Evolutionary conservation across 1,140 invertebrate genomes (phyloP).

Genomic region (Danaus melanippus): DNA sequence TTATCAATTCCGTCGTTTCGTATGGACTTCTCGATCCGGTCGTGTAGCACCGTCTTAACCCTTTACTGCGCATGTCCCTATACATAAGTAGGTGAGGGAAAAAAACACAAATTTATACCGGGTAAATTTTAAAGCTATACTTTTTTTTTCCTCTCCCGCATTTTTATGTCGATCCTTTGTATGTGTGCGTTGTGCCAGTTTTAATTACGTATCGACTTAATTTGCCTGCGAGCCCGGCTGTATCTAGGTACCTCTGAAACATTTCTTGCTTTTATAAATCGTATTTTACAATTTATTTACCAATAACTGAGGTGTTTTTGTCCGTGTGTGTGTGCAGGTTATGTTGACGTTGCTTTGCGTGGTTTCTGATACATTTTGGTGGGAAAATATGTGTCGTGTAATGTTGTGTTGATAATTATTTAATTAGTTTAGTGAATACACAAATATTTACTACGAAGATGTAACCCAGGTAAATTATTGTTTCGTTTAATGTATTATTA

Average conservation of each 20-base stretch:
- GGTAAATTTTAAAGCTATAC: slow-evolving; percentile 72
- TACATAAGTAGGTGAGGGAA: slow-evolving; percentile 67
- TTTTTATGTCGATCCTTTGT: slow-evolving; percentile 68
- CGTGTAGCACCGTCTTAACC: slow-evolving; percentile 43
- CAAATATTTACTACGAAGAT: slow-evolving; percentile 27
- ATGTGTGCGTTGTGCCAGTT: slow-evolving; percentile 66
- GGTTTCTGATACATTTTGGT: slow-evolving; percentile 34
- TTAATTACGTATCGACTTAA: slow-evolving; percentile 73
- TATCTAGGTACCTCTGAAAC: slow-evolving; percentile 35
- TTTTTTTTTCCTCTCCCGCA: slow-evolving; percentile 65
- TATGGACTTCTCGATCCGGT: slow-evolving; percentile 16
- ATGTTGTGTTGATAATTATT: slow-evolving; percentile 20
- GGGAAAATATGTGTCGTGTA: slow-evolving; percentile 31
- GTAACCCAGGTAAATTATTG: slow-evolving; percentile 29
- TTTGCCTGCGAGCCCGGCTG: slow-evolving; percentile 58
- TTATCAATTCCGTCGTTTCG: not conserved
- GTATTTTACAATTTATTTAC: slow-evolving; percentile 14
- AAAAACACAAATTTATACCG: slow-evolving; percentile 73
- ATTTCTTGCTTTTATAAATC: slow-evolving; percentile 17
- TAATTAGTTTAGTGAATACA: slow-evolving; percentile 19
- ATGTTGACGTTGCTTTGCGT: slow-evolving; percentile 27
- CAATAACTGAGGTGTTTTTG: slow-evolving; percentile 7
- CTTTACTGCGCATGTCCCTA: slow-evolving; percentile 68
- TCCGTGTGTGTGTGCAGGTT: slow-evolving; percentile 24
- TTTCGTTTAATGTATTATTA: too few species aligned